Conservation (phyloP, 2,888 invertebrate species). For the Globia sparganii region DNA sequence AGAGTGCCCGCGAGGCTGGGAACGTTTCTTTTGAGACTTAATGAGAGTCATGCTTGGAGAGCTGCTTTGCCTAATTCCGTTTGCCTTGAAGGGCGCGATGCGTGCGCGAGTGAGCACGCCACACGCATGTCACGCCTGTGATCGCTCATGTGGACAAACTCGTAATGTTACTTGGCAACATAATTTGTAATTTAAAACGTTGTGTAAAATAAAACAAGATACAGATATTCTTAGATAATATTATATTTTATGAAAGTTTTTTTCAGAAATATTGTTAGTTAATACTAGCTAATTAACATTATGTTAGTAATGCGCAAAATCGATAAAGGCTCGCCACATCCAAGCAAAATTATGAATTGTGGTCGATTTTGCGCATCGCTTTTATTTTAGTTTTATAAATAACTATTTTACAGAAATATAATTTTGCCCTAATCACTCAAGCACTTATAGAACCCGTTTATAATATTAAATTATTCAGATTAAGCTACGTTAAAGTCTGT, state of each 20-base stretch:
- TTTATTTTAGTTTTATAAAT: conserved; percentile 59
- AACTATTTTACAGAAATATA: conserved; percentile 61
- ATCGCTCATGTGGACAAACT: conserved; percentile 48
- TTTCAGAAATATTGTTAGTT: conserved; percentile 53
- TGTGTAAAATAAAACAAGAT: conserved; percentile 45
- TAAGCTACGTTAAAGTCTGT: conserved; percentile 62
- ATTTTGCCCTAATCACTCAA: conserved; percentile 56
- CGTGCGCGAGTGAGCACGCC: conserved; percentile 34
- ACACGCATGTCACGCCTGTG: conserved; percentile 35
- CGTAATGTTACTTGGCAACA: conserved; percentile 24
- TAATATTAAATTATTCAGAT: conserved; percentile 37
- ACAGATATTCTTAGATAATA: conserved; percentile 45
- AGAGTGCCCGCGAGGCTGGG: conserved; percentile 40
- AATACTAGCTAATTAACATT: conserved; percentile 58
- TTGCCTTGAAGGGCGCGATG: conserved; percentile 62
- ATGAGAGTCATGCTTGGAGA: conserved; percentile 62
- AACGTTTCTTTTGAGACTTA: conserved; percentile 64
- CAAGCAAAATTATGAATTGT: conserved; percentile 55
- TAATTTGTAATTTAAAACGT: conserved; percentile 18
- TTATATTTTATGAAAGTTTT: conserved; percentile 47
- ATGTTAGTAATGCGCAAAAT: conserved; percentile 64
- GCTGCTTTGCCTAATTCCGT: conserved; percentile 67
- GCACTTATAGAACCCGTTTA: conserved; percentile 49
- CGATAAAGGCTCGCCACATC: conserved; percentile 45
- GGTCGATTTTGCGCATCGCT: conserved; percentile 64